These are phyloP conservation scores for Tragelaphus eurycerus DNA, from an alignment of 2,797 vertebrate genomes.

Conservation along the genomic window DNA sequence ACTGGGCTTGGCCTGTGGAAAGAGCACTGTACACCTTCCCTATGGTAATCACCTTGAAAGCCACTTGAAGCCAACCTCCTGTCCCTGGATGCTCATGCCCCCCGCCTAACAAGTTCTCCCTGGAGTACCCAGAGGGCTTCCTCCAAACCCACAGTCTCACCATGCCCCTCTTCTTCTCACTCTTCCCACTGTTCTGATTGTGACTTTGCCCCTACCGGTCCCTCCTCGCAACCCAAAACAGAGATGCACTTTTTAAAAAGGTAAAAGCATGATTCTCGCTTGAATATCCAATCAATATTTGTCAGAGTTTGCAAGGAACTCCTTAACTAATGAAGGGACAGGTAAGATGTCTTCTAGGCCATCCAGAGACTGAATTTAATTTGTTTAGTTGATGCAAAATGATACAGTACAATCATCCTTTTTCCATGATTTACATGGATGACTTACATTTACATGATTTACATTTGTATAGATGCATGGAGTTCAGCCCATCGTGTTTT, in stretches of 20 bases:
- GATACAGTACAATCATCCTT: too few species aligned
- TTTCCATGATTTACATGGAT: not conserved
- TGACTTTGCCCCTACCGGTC: too few species aligned
- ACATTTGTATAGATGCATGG: not conserved
- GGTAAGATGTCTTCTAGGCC: not conserved
- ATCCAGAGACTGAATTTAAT: too few species aligned
- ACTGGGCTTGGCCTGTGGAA: too few species aligned
- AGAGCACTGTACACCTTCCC: fast-evolving
- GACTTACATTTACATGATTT: not conserved
- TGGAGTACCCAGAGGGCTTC: not conserved
- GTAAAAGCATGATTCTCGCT: not conserved
- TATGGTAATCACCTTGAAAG: too few species aligned
- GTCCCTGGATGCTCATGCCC: not conserved
- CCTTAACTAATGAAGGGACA: not conserved
- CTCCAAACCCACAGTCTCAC: not conserved
- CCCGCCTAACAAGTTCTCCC: not conserved
- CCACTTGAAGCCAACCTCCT: not conserved
- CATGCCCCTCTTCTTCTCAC: not conserved
- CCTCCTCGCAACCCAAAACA: not conserved
- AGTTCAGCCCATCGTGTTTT: too few species aligned
- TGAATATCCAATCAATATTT: not conserved
- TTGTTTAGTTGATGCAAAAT: not conserved
- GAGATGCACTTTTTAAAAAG: not conserved
- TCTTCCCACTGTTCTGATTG: not conserved
- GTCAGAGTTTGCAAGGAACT: not conserved